Percentiles rank a stretch among this genome's conserved stretches.
phyloP scores from a whole-genome alignment of 2,113 vertebrate genomes.

The Desmodus rotundus region DNA sequence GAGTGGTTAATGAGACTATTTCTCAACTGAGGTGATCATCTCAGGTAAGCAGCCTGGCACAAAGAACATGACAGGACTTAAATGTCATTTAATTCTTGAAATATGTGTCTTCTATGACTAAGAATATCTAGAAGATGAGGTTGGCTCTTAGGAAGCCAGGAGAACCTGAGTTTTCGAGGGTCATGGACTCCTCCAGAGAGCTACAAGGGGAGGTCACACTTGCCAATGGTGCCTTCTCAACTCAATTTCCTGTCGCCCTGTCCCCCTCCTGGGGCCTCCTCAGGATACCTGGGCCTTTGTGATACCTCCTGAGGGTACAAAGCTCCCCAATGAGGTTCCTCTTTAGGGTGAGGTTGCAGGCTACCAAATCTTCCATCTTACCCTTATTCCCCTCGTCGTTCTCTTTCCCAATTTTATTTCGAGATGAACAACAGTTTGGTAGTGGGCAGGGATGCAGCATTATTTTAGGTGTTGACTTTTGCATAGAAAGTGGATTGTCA shows the following conservation, averaged over 20 bases:
- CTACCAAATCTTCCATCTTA: neutral
- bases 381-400: neutral
- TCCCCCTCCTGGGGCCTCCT: neutral
- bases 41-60: neutral
- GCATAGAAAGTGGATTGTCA: neutral
- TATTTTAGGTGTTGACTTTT: neutral
- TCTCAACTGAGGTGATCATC: neutral
- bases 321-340: neutral
- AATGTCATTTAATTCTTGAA: neutral
- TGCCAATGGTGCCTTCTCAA: neutral
- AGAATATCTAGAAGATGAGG: neutral
- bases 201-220: neutral
- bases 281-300: neutral
- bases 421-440: neutral
- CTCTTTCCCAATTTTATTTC: neutral
- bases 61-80: neutral
- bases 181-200: neutral
- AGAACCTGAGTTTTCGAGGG: neutral
- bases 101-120: neutral
- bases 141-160: neutral
- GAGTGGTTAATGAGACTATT: neutral
- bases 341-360: neutral
- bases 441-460: neutral
- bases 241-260: neutral
- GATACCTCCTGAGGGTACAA: neutral